Evolutionary conservation across 2,797 vertebrate species (phyloP).

Genomic region (Phrynocephalus guinanensis): DNA sequence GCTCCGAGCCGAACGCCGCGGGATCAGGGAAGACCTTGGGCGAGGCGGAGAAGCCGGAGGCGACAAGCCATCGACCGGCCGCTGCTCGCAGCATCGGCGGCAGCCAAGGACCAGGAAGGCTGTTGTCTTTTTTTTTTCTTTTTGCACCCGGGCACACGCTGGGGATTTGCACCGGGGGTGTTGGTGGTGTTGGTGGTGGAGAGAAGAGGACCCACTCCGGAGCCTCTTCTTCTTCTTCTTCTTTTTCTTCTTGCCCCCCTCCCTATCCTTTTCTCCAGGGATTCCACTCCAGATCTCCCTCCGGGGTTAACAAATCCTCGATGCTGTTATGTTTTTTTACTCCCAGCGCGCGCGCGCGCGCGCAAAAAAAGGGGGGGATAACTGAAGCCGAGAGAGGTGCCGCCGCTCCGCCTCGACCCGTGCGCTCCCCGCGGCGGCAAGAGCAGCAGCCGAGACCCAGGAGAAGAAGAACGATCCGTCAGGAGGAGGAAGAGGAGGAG

Average conservation of each 20-base stretch:
- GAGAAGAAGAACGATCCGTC: no score
- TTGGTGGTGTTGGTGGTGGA: no score
- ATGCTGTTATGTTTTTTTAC: constrained; percentile 16
- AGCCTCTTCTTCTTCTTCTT: neutral
- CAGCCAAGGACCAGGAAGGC: constrained; percentile 5
- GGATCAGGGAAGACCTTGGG: constrained; percentile 67
- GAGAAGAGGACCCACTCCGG: neutral
- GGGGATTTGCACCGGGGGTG: no score
- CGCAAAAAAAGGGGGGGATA: constrained; percentile 14
- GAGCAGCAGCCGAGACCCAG: no score
- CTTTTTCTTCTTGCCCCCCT: no score
- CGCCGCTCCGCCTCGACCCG: constrained; percentile 44
- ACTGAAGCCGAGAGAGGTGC: neutral
- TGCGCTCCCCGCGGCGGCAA: constrained; percentile 11
- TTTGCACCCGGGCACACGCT: no score
- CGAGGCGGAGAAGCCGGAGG: constrained; percentile 11
- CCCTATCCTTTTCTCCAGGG: no score
- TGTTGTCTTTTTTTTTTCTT: no score
- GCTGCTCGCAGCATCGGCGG: constrained; percentile 78
- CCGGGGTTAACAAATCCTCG: neutral
- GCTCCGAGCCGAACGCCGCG: constrained; percentile 64
- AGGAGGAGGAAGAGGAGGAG: no score
- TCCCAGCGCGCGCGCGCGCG: neutral
- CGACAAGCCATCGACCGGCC: constrained; percentile 81
- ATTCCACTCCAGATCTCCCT: no score